Evolutionary conservation across 2,888 invertebrate species (phyloP), one percentile per base, ranked within the genome.

Genomic region (Nephrotoma guestfalica): DNA sequence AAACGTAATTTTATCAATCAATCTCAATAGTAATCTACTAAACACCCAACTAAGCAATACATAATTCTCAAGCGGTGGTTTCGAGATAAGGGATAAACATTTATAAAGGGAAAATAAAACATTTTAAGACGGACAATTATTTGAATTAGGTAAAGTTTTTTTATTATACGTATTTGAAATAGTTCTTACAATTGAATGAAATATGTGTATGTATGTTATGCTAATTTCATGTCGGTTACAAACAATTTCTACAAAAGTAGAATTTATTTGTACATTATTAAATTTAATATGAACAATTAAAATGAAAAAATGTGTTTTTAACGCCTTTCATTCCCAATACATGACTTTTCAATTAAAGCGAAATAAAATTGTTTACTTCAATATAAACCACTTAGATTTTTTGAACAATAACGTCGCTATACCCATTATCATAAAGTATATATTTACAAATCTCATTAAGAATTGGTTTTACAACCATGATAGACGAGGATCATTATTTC

Each of bases 401-500:
- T 18, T 71, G 15, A n/a, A 57, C 18, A 57, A 9, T 71, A 71
- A 71, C 30, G 30, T 30, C 30, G 0, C 30, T 30, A 18, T 15
- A 57, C 15, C 30, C 71, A 71, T 30, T 71, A 30, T 71, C 71
- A 13, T 71, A 71, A 71, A 4, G 9, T 71, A 51, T 51, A 13
- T 47, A 71, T 71, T 71, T 71, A 71, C 71, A 71, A 18, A 30
- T 71, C 9, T 9, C 11, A 71, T 3, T 71, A 71, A 0, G 71
- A 30, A 30, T 71, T 71, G 30, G 30, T 71, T 83, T 86, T 83
- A 88, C 87, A 88, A 88, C 90, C 90, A 90, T n/a, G 89, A 89
- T 40, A 90, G 86, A 2, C 89, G 89, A 9, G 89, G 89, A 90
- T 96, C 96, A 90, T 95, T 95, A 89, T 94, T 93, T 89, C 96